Evolutionary conservation across 2,113 vertebrate genomes (phyloP).

Genomic region (Scolopax mira): DNA sequence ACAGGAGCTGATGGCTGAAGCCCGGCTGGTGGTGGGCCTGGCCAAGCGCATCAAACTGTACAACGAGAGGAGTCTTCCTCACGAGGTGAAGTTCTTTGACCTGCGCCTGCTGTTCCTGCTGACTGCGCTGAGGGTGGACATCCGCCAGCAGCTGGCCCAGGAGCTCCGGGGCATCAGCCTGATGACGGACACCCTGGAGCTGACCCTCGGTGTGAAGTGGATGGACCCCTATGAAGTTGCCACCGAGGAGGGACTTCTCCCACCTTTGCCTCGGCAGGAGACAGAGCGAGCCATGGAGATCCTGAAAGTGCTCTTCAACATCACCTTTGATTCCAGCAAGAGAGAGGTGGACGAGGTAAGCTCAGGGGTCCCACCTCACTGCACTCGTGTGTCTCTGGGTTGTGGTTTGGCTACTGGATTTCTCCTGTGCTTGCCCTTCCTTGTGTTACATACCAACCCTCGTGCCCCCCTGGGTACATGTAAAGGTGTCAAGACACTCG

Average conservation of each 20-base stretch:
- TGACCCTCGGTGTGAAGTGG: slow-evolving; percentile 79
- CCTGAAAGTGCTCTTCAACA: slow-evolving; percentile 94
- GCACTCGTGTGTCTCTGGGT: rapidly evolving
- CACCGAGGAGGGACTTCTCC: slow-evolving; percentile 3
- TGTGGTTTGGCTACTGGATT: not conserved
- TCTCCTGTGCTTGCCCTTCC: not conserved
- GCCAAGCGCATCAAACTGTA: slow-evolving; percentile 81
- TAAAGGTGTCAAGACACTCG: rapidly evolving
- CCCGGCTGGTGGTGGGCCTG: slow-evolving; percentile 81
- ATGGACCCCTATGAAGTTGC: slow-evolving; percentile 76
- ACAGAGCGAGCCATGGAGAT: slow-evolving; percentile 89
- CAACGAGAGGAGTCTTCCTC: slow-evolving; percentile 74
- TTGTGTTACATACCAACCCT: rapidly evolving
- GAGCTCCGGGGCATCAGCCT: slow-evolving; percentile 84
- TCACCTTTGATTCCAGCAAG: slow-evolving; percentile 85
- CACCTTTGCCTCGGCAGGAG: slow-evolving; percentile 80
- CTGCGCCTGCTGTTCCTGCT: slow-evolving; percentile 89
- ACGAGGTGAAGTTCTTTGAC: slow-evolving; percentile 89
- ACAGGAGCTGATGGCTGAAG: slow-evolving; percentile 78
- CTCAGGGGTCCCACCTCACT: rapidly evolving
- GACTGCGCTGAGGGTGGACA: slow-evolving; percentile 83
- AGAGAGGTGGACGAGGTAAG: slow-evolving; percentile 88
- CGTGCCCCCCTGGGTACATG: rapidly evolving
- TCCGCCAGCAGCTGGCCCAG: slow-evolving; percentile 82
- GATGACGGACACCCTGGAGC: slow-evolving; percentile 81